Base-by-base conservation (phyloP, 2,888 invertebrate genomes). In the Hermaeophaga mercurialis region DNA sequence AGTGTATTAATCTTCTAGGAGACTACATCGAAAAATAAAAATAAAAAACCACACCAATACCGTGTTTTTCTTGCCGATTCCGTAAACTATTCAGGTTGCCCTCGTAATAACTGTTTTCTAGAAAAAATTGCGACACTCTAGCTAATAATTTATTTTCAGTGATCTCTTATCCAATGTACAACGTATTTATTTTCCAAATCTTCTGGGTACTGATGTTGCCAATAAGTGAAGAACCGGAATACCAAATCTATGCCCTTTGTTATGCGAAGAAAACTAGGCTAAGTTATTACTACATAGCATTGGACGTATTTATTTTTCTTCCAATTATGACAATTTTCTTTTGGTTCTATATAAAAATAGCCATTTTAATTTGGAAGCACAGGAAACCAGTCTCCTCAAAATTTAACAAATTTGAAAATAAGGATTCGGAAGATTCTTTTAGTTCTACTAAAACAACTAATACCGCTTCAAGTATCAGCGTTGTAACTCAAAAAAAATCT, bases 291-390 rank as follows among this genome's bases (percentile, higher is more conserved):
- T 74, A 73, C 55, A 62, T 73, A 5, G 58, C 66, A 9, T 67
- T 75, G 39, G 66, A 69, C 1, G 46, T 68, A 2, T 49, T 81
- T 18, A 77, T 82, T 34, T 83, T 82, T 47, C 33, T 79, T 39
- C 82, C 83, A 17, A 73, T 81, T 17, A 66, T 81, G 43, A 56
- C 76, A 12, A 75, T 79, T 9, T 82, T 83, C 62, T 58, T 81
- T 24, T 81, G 80, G 77, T 72, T 82, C 15, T 82, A 83, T 62
- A 73, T 75, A 38, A 76, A 79, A 31, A 80, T 83, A 33, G 82
- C 82, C 1, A 70, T 70, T n/a, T 73, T 81, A 54, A 71, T 83
- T 47, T 83, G 82, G 81, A 64, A 62, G 8, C 79, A 80, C 50
- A 72, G 82, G 11, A 76, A 75, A 62, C 77, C 77, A 0, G 26